Percentiles rank a stretch among this genome's conserved stretches.
Conservation (phyloP, 2,888 invertebrate species). For the Tipula lateralis region DNA sequence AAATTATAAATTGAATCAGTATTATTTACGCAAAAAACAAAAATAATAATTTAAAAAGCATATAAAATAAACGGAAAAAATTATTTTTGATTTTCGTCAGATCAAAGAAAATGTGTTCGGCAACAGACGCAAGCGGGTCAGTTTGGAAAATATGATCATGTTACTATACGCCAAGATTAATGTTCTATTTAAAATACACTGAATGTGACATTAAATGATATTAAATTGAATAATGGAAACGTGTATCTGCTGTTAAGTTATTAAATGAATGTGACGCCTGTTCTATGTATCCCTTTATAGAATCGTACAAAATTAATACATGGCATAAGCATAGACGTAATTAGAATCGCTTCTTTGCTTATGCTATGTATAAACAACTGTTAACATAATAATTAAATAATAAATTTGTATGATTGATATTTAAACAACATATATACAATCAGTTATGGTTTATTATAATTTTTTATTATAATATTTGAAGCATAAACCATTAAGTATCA, state of each 20-base stretch:
- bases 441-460: not conserved
- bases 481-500: not conserved
- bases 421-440: not conserved
- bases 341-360: not conserved
- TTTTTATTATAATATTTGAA: not conserved
- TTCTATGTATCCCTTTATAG: not conserved
- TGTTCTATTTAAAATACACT: not conserved
- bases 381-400: not conserved
- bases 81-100: not conserved
- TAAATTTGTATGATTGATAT: not conserved
- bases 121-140: not conserved
- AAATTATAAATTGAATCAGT: not conserved
- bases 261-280: not conserved
- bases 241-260: not conserved
- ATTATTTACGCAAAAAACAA: not conserved
- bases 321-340: not conserved
- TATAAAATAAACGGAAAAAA: not conserved
- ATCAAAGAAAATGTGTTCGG: not conserved
- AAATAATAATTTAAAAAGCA: not conserved
- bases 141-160: not conserved
- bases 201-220: not conserved
- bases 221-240: not conserved
- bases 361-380: not conserved
- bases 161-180: not conserved
- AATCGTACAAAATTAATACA: not conserved